A percentile compares a stretch with the other conserved stretches of the same genome.
Evolutionary conservation across 2,888 invertebrate species (phyloP).

Genomic region (Sarcophaga caerulescens): DNA sequence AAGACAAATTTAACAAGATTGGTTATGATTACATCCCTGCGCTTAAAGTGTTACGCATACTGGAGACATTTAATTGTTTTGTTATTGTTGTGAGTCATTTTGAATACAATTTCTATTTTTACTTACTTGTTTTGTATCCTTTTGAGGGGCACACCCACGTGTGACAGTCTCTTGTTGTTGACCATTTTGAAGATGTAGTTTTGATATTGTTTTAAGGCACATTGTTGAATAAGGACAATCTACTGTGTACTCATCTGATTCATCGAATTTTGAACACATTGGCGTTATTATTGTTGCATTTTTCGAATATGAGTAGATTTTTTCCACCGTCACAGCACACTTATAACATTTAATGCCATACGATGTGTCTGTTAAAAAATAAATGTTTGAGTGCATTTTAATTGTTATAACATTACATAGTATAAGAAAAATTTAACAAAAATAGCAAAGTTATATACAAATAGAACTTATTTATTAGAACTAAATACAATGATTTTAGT

Average conservation of each 20-base stretch:
- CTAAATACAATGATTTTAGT: too few relatives aligned
- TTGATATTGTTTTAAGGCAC: constrained; percentile 89
- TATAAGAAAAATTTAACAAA: not conserved
- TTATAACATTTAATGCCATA: constrained; percentile 87
- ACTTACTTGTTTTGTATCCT: constrained; percentile 82
- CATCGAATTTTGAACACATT: constrained; percentile 89
- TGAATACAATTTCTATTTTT: not conserved
- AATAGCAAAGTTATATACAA: not conserved
- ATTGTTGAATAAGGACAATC: constrained; percentile 91
- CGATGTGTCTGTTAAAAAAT: constrained; percentile 70
- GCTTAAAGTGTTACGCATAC: not conserved
- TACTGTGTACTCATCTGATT: constrained; percentile 86
- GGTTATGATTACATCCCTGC: not conserved
- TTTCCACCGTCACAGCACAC: constrained; percentile 85
- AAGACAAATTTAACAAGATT: not conserved
- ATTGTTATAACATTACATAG: not conserved
- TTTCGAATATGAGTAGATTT: constrained; percentile 79
- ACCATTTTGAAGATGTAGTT: constrained; percentile 85
- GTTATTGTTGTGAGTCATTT: not conserved
- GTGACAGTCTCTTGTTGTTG: constrained; percentile 77
- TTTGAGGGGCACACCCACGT: constrained; percentile 89
- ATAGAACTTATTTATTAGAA: not conserved
- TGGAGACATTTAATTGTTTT: too few relatives aligned
- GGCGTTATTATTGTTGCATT: constrained; percentile 83
- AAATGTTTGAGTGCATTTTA: not conserved